Conservation (phyloP, 2,113 vertebrate species). For the Eublepharis macularius region DNA sequence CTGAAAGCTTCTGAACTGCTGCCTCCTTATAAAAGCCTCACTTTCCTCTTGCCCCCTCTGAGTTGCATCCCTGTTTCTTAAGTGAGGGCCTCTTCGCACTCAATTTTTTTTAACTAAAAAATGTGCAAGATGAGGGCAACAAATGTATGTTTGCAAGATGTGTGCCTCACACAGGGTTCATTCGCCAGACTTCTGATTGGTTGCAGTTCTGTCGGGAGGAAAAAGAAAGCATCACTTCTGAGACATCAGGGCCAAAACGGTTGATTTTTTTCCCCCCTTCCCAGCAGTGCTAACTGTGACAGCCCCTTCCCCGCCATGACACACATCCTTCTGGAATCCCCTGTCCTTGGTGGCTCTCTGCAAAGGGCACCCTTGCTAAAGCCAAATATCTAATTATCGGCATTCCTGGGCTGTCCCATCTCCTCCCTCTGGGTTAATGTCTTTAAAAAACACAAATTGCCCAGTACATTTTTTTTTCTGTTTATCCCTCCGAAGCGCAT, state of each 20-base stretch:
- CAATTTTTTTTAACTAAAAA: neutral
- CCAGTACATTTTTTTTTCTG: slow-evolving; percentile 56
- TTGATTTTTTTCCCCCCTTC: too few species aligned
- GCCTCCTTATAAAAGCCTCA: slow-evolving; percentile 33
- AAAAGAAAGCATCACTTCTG: too few species aligned
- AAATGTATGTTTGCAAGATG: neutral
- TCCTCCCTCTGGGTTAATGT: neutral
- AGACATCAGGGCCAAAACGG: too few species aligned
- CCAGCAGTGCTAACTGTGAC: too few species aligned
- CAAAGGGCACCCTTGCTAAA: neutral
- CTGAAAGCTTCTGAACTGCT: slow-evolving; percentile 31
- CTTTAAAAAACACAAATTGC: slow-evolving; percentile 10
- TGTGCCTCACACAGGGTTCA: too few species aligned
- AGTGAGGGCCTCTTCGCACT: neutral
- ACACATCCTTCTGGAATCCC: too few species aligned
- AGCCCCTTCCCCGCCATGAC: too few species aligned
- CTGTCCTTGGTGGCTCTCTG: neutral
- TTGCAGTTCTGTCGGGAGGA: too few species aligned
- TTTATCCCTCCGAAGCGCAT: slow-evolving; percentile 20
- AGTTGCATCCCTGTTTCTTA: neutral
- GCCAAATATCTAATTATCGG: neutral
- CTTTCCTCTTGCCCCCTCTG: neutral
- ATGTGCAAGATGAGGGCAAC: neutral
- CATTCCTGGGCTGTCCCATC: neutral
- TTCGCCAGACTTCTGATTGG: neutral